Evolutionary conservation across 2,113 vertebrate species (phyloP), one percentile per base, ranked within the genome.

Genomic region (Rhinichthys klamathensis): DNA sequence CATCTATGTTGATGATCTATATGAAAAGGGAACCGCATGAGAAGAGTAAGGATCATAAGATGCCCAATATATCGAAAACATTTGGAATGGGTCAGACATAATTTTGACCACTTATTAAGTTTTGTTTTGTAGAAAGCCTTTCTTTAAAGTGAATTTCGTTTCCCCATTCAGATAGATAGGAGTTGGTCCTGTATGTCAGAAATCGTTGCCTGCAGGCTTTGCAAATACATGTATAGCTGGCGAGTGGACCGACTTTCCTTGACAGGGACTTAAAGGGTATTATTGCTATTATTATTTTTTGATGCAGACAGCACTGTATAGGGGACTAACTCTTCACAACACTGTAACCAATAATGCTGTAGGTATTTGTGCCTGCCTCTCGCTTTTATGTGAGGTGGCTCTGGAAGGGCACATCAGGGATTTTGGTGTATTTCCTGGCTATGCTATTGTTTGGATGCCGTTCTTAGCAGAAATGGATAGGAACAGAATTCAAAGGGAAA

Each of bases 391-490:
- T 16, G 23, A 80, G 38, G 38, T 80, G 54, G 77, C 58, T 46
- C 27, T 46, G n/a, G 56, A 78, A 58, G 46, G 54, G 21, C 76
- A 27, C 77, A 63, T 16, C 11, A 46, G 35, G 38, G 78, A 46
- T 80, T 80, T 15, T 63, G 78, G n/a, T 1, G 2, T 30, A 30
- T 63, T 67, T 32, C 61, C 32, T 67, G 56, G 58, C 35, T 49
- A 27, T 44, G 23, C 35, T 63, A 27, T 61, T 61, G 35, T 61
- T 25, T 80, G 78, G 78, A 80, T 46, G 78, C 58, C 21, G 78
- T 46, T 80, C n/a, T 44, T 67, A 25, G 60, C 61, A 67, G 61
- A 81, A 81, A 49, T 30, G 23, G 77, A 80, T 27, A 30, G 54
- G 58, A 80, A 46, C 3, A 0, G 46, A n/a, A 27, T 27, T 63